Evolutionary conservation across 2,113 vertebrate genomes (phyloP).

Genomic region (Melanerpes formicivorus): DNA sequence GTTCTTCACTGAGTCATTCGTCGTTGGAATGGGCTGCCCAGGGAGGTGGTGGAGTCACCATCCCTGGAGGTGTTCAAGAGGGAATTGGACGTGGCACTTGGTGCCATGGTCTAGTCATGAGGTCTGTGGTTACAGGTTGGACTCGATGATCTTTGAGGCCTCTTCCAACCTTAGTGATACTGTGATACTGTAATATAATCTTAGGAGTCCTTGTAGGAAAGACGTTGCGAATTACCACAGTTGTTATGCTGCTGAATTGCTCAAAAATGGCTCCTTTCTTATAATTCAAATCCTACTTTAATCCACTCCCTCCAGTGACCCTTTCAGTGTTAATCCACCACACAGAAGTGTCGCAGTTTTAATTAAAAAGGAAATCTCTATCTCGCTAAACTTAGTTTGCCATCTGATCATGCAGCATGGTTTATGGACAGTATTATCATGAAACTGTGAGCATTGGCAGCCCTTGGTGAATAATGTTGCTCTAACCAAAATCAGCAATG

Average conservation of each 20-base stretch:
- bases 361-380: slow-evolving; percentile 67
- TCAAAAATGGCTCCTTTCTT: not conserved
- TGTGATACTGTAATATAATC: not conserved
- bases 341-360: slow-evolving; percentile 49
- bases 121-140: no score
- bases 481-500: not conserved
- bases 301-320: slow-evolving; percentile 34
- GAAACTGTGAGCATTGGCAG: not conserved
- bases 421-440: slow-evolving; percentile 49
- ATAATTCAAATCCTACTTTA: slow-evolving; percentile 15
- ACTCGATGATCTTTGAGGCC: no score
- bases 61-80: no score
- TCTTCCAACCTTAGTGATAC: no score
- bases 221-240: not conserved
- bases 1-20: no score
- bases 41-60: no score
- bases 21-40: no score
- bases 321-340: slow-evolving; percentile 55
- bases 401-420: slow-evolving; percentile 60
- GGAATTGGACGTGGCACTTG: no score
- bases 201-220: not conserved
- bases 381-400: slow-evolving; percentile 44
- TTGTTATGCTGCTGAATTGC: not conserved
- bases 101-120: no score
- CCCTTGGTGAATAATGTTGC: not conserved